Evolutionary conservation across 1,140 invertebrate genomes (phyloP), one percentile per base, ranked within the genome.

Genomic region (Ganaspis sp.): DNA sequence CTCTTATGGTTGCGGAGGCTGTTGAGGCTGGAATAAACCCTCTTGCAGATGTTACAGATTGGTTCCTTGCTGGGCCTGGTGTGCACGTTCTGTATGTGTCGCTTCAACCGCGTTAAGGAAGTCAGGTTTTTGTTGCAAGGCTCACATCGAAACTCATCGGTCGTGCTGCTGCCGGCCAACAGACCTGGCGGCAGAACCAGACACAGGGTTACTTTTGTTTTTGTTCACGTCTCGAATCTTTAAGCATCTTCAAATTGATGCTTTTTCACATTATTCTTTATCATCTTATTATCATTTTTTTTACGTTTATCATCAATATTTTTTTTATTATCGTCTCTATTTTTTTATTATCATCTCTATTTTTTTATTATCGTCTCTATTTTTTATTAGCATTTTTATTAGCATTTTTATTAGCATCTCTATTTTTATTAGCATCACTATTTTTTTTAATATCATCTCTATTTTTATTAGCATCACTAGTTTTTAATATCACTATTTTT

Each of bases 121-220:
- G 95, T 95, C 85, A 96, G 92, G 91, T 95, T 95, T 94, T 96
- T 96, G 94, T 96, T 96, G 95, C 95, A 96, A 86, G 95, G 95
- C 93, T 95, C 95, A 92, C 95, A 96, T 90, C 95, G 93, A 93
- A 96, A 96, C 92, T 95, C 95, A 92, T 95, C 95, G 86, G 93
- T 94, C 90, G 91, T 90, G 88, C 91, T 88, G 88, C 89, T 90
- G 87, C 90, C 90, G 78, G 88, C 89, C 90, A 90, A 91, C 86
- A 90, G 88, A 90, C 90, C 90, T 91, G 89, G 90, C 89, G 90
- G 90, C 89, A 91, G 90, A 90, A 91, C 89, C 90, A 91, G 88
- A 91, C 87, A 90, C 88, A 91, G 85, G 85, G 86, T 90, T 90
- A 90, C 89, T 90, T 88, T 90, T 78, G 83, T 77, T 82, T 87